These are phyloP conservation scores for Coelogynopora nodosa DNA, from an alignment of 2,888 invertebrate genomes.

Conservation along the genomic window DNA sequence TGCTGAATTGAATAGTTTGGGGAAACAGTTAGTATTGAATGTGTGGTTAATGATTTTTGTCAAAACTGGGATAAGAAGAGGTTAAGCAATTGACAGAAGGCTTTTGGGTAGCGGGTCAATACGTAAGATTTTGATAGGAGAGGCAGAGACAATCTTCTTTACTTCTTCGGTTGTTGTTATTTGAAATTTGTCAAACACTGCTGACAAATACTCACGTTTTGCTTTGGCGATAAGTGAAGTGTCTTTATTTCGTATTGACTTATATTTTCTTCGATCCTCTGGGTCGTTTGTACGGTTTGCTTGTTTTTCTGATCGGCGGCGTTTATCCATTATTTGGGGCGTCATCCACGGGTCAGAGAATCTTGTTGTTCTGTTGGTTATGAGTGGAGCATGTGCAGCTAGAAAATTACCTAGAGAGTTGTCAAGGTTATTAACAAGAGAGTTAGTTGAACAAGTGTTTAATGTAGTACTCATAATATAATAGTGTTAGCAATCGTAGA, in stretches of 20 bases:
- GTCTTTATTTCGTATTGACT: neutral
- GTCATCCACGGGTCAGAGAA: neutral
- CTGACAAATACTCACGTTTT: neutral
- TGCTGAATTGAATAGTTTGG: neutral
- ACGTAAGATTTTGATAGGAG: neutral
- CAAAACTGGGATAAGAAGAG: neutral
- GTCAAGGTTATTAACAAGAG: neutral
- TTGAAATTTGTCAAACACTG: neutral
- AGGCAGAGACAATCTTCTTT: neutral
- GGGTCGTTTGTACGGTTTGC: neutral
- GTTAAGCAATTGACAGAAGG: neutral
- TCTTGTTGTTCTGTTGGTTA: neutral
- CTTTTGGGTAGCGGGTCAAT: neutral
- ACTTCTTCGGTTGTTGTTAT: neutral
- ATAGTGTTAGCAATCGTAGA: neutral
- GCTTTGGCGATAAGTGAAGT: neutral
- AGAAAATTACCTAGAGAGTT: neutral
- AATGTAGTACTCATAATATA: neutral
- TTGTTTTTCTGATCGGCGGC: neutral
- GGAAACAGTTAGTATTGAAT: neutral
- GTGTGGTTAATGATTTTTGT: neutral
- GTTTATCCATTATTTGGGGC: neutral
- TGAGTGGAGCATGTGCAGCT: neutral
- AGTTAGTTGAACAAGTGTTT: neutral
- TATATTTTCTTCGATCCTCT: neutral